Evolutionary conservation across 2,888 invertebrate species (phyloP).

Genomic region (Pristionchus mayeri): DNA sequence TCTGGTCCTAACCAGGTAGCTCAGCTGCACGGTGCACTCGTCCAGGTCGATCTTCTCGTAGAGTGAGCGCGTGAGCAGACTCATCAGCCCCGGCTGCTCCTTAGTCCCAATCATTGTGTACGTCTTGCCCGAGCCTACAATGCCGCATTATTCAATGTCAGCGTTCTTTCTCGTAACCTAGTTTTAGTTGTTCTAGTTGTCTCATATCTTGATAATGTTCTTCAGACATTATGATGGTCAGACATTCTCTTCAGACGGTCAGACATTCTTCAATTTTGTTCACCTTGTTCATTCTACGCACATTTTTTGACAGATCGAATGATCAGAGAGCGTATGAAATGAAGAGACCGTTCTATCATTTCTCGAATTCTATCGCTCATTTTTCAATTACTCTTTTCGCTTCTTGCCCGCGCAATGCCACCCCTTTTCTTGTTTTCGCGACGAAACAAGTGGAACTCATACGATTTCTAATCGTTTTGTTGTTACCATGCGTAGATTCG

Average conservation of each 20-base stretch:
- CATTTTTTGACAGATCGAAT: no score
- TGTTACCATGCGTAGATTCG: no score
- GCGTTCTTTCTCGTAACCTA: constrained; percentile 42
- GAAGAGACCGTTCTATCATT: no score
- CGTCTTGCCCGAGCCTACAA: constrained; percentile 88
- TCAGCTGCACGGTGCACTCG: constrained; percentile 83
- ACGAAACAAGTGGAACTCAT: neutral
- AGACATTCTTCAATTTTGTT: no score
- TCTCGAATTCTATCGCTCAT: neutral
- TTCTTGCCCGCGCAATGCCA: neutral
- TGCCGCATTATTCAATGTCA: neutral
- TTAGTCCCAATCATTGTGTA: constrained; percentile 88
- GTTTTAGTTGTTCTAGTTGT: no score
- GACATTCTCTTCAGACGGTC: no score
- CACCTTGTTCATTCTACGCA: no score
- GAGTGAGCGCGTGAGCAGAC: constrained; percentile 87
- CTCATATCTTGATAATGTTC: no score
- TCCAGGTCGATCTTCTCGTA: constrained; percentile 81
- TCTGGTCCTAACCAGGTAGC: constrained; percentile 89
- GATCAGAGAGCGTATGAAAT: no score
- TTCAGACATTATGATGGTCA: no score
- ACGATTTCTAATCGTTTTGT: no score
- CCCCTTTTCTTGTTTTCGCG: no score
- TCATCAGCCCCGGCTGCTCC: constrained; percentile 87
- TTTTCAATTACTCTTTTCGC: neutral